Evolutionary conservation across 2,797 vertebrate genomes (phyloP).

Genomic region (Gambusia yucatana): DNA sequence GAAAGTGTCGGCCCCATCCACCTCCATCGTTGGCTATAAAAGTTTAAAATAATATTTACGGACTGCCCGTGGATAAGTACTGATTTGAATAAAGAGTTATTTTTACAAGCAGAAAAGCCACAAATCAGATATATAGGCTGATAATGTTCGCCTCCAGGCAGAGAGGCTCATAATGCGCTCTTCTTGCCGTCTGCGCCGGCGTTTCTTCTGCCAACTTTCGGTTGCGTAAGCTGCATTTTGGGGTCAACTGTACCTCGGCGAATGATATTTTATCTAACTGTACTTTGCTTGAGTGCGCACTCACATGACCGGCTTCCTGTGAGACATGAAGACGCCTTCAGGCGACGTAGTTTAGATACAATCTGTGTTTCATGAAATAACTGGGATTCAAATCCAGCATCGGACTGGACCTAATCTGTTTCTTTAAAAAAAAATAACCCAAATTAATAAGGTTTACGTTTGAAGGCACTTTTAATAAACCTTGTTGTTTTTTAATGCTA

Average conservation of each 20-base stretch:
- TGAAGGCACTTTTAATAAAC: neutral
- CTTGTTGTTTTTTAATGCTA: neutral
- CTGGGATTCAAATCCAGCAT: neutral
- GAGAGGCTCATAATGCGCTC: neutral
- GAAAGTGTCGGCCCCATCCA: neutral
- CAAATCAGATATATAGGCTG: slow-evolving; percentile 1
- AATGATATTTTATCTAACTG: slow-evolving; percentile 49
- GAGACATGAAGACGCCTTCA: slow-evolving; percentile 29
- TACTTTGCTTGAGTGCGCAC: slow-evolving; percentile 14
- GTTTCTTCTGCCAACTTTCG: slow-evolving; percentile 21
- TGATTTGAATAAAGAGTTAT: slow-evolving; percentile 6
- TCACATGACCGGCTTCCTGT: slow-evolving; percentile 44
- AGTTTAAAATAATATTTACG: neutral
- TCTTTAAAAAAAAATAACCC: neutral
- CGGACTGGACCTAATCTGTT: neutral
- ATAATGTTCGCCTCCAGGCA: neutral
- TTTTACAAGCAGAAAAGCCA: slow-evolving; percentile 5
- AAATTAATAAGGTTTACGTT: neutral
- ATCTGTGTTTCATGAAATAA: slow-evolving; percentile 33
- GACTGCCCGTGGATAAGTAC: neutral
- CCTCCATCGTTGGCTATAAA: neutral
- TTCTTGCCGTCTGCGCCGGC: slow-evolving; percentile 13
- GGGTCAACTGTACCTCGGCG: slow-evolving; percentile 27
- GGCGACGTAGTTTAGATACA: slow-evolving; percentile 37
- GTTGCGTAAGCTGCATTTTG: slow-evolving; percentile 40